A percentile compares a stretch with the other conserved stretches of the same genome.
Conservation (phyloP, 2,888 invertebrate species). For the Folsomia candida region DNA sequence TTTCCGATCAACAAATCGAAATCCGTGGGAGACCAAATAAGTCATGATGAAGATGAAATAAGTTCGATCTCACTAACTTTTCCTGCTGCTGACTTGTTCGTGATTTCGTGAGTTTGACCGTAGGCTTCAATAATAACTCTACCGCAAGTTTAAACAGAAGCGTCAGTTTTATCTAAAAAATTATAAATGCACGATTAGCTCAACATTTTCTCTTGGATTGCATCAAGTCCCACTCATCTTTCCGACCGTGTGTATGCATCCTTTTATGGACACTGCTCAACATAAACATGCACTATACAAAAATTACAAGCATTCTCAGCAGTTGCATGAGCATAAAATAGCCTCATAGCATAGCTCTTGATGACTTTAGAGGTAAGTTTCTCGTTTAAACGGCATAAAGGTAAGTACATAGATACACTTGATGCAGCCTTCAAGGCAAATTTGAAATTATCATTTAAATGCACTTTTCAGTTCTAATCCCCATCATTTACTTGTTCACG, state of each 20-base stretch:
- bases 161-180: neutral
- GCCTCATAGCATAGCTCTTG: no score
- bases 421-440: neutral
- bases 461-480: neutral
- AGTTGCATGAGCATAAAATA: no score
- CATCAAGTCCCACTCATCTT: neutral
- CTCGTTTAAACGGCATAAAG: no score
- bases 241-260: no score
- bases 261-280: no score
- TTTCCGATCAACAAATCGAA: neutral
- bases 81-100: neutral
- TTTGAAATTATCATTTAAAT: neutral
- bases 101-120: constrained; percentile 16
- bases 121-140: neutral
- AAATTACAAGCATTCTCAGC: no score
- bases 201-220: neutral
- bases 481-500: neutral
- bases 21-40: constrained; percentile 18
- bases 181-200: constrained; percentile 5
- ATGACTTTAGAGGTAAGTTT: no score
- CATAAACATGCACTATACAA: no score
- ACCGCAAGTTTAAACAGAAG: constrained; percentile 3
- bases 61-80: neutral
- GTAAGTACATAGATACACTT: no score
- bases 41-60: constrained; percentile 19